phyloP scores from a whole-genome alignment of 2,113 vertebrate species.

The Bungarus multicinctus region DNA sequence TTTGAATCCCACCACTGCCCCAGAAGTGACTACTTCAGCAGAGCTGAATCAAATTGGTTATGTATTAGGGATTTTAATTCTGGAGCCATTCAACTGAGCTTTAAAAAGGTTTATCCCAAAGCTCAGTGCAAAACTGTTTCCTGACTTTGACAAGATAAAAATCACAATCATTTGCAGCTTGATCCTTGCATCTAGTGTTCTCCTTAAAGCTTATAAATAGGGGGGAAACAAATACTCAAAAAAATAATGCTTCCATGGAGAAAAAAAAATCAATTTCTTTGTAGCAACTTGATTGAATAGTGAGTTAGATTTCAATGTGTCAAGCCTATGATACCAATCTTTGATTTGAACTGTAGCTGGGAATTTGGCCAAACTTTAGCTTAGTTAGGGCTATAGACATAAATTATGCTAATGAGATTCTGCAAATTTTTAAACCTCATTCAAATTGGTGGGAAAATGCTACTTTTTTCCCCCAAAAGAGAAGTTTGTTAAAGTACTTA shows the following conservation, averaged over 20 bases:
- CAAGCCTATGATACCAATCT: not conserved
- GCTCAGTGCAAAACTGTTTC: not conserved
- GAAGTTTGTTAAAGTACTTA: not conserved
- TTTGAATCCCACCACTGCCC: no score
- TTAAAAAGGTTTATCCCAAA: not conserved
- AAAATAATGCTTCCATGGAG: not conserved
- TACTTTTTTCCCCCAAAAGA: not conserved
- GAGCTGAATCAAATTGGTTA: not conserved
- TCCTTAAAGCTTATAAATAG: not conserved
- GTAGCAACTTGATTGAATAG: not conserved
- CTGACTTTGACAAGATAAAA: constrained; percentile 1
- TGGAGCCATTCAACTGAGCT: not conserved
- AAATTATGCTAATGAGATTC: not conserved
- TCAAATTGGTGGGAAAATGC: not conserved
- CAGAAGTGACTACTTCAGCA: not conserved
- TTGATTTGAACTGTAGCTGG: not conserved
- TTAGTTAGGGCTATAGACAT: not conserved
- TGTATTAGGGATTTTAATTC: not conserved
- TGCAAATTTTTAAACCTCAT: not conserved
- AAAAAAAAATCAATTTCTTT: not conserved
- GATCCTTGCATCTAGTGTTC: not conserved
- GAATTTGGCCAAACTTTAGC: not conserved
- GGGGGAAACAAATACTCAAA: no score
- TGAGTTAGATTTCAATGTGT: not conserved
- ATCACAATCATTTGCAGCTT: not conserved